A percentile compares a stretch with the other conserved stretches of the same genome.
phyloP scores from a whole-genome alignment of 2,113 vertebrate genomes.

The Plecturocebus donacophilus region DNA sequence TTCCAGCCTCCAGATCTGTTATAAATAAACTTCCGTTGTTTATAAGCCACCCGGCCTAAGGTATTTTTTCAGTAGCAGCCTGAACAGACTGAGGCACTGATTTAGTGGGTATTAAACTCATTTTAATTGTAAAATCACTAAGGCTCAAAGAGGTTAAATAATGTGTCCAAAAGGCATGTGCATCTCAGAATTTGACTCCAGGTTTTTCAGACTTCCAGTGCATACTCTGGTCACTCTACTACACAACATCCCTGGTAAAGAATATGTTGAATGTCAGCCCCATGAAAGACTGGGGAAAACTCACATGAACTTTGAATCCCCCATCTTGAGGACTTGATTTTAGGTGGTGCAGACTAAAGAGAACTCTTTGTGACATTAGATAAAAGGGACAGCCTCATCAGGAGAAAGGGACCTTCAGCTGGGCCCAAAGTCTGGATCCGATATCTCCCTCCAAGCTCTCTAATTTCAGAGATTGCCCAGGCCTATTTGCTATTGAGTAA shows the following conservation, averaged over 20 bases:
- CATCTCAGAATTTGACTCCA: neutral
- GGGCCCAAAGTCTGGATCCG: neutral
- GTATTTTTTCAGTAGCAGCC: neutral
- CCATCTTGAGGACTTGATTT: neutral
- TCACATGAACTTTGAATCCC: neutral
- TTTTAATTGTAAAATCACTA: neutral
- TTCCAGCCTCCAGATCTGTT: neutral
- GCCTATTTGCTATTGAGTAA: neutral
- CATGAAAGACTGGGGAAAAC: too few species aligned
- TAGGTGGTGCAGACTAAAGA: neutral
- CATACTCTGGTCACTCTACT: accelerated
- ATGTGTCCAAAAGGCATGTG: accelerated
- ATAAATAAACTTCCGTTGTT: neutral
- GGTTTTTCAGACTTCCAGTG: neutral
- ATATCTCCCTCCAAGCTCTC: neutral
- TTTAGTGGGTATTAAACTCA: too few species aligned
- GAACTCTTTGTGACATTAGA: accelerated
- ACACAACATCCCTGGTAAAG: neutral
- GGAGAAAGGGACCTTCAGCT: accelerated
- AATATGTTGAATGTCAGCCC: accelerated
- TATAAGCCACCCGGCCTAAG: neutral
- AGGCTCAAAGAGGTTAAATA: neutral
- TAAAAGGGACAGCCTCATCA: accelerated
- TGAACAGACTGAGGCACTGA: neutral
- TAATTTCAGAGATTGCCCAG: neutral